phyloP scores from a whole-genome alignment of 1,140 invertebrate species.

The Acromyrmex heyeri region DNA sequence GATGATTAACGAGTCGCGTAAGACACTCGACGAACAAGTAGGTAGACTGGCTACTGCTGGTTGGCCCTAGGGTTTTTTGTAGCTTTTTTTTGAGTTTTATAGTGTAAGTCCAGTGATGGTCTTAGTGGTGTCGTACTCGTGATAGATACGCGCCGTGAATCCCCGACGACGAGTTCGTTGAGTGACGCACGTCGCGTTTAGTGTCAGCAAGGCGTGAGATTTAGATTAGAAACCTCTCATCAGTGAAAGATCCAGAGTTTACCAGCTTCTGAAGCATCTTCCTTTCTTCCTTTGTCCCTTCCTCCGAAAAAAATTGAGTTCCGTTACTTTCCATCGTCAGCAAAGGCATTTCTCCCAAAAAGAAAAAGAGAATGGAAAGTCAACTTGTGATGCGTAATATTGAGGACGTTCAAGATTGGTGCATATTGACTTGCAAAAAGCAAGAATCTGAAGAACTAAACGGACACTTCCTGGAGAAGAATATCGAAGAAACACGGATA shows the following conservation, averaged over 20 bases:
- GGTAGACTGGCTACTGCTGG: constrained; percentile 69
- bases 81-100: constrained; percentile 74
- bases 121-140: constrained; percentile 67
- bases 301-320: constrained; percentile 7
- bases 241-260: constrained; percentile 69
- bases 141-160: constrained; percentile 65
- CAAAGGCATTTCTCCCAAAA: background rate
- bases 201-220: constrained; percentile 71
- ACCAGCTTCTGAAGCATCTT: constrained; percentile 70
- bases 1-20: constrained; percentile 49
- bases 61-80: constrained; percentile 67
- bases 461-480: constrained; percentile 22
- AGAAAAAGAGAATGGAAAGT: background rate
- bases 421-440: background rate
- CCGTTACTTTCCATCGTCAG: background rate
- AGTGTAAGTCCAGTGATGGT: constrained; percentile 70
- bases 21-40: constrained; percentile 64
- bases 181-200: constrained; percentile 65
- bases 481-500: constrained; percentile 57
- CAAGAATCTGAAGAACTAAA: constrained; percentile 18
- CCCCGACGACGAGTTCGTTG: constrained; percentile 61
- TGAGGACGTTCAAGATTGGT: constrained; percentile 6
- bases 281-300: background rate
- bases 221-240: constrained; percentile 63
- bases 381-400: constrained; percentile 18